Evolutionary conservation across 2,888 invertebrate genomes (phyloP).

Genomic region (Campoletis raptor): DNA sequence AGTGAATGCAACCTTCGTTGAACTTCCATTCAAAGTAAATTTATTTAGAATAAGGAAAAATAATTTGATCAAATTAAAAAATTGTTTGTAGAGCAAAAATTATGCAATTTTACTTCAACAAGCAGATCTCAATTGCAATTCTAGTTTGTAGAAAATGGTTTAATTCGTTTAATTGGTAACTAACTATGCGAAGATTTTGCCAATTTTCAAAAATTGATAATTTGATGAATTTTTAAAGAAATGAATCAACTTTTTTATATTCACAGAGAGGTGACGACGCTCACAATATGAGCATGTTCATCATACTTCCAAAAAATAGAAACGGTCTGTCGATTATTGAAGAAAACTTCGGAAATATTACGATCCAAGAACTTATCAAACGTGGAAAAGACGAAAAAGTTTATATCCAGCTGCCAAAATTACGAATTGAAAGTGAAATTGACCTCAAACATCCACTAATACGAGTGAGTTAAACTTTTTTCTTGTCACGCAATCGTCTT

Average conservation of each 20-base stretch:
- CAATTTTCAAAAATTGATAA: too few relatives aligned
- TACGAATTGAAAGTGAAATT: conserved; percentile 41
- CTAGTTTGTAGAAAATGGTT: too few relatives aligned
- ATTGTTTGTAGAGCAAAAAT: neutral
- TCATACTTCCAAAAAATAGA: conserved; percentile 50
- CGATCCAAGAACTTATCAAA: neutral
- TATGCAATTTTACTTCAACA: too few relatives aligned
- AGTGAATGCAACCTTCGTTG: conserved; percentile 88
- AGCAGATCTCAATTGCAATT: too few relatives aligned
- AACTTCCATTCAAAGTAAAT: conserved; percentile 88
- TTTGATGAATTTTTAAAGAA: too few relatives aligned
- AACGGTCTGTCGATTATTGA: conserved; percentile 34
- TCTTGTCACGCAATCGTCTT: too few relatives aligned
- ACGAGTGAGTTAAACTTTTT: conserved; percentile 19
- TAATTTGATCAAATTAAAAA: neutral
- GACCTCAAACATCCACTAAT: conserved; percentile 15
- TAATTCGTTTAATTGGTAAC: too few relatives aligned
- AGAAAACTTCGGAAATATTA: conserved; percentile 37
- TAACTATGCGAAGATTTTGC: too few relatives aligned
- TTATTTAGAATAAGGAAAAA: neutral
- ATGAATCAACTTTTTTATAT: neutral
- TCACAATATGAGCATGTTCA: conserved; percentile 47
- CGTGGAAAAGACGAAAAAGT: neutral
- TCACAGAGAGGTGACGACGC: conserved; percentile 12
- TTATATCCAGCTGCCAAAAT: conserved; percentile 45